Evolutionary conservation across 2,888 invertebrate species (phyloP).

Genomic region (Phasia obesa): DNA sequence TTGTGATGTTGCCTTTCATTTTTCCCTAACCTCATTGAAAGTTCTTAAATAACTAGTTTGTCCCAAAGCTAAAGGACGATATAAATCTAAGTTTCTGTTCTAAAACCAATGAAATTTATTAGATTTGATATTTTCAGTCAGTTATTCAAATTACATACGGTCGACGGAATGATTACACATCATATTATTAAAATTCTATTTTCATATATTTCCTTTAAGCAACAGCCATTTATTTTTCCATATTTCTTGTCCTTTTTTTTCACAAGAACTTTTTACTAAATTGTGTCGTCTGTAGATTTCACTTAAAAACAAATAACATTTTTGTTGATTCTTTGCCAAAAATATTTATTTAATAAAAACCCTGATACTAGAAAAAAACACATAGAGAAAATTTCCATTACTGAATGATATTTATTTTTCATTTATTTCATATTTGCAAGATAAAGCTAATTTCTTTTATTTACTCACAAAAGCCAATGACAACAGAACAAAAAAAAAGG

Average conservation of each 20-base stretch:
- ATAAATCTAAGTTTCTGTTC: too few relatives aligned
- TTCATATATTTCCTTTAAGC: neutral
- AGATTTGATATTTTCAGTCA: too few relatives aligned
- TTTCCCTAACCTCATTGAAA: too few relatives aligned
- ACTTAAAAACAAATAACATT: conserved; percentile 49
- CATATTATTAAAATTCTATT: too few relatives aligned
- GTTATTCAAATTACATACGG: too few relatives aligned
- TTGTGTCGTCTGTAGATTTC: conserved; percentile 24
- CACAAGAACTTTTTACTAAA: conserved; percentile 7
- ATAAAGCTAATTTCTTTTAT: conserved; percentile 61
- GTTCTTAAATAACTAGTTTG: too few relatives aligned
- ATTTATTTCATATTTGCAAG: conserved; percentile 21
- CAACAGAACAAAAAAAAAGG: neutral
- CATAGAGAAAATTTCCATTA: conserved; percentile 37
- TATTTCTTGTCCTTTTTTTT: neutral
- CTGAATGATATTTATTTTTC: conserved; percentile 35
- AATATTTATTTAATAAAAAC: conserved; percentile 58
- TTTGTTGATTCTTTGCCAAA: conserved; percentile 64
- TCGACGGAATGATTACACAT: too few relatives aligned
- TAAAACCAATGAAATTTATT: too few relatives aligned
- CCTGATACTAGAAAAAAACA: neutral
- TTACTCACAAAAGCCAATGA: conserved; percentile 9
- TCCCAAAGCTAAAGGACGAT: too few relatives aligned
- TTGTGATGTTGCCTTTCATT: too few relatives aligned
- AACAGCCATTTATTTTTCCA: neutral